phyloP scores from a whole-genome alignment of 2,888 invertebrate species.

The Camptogramma bilineatum region DNA sequence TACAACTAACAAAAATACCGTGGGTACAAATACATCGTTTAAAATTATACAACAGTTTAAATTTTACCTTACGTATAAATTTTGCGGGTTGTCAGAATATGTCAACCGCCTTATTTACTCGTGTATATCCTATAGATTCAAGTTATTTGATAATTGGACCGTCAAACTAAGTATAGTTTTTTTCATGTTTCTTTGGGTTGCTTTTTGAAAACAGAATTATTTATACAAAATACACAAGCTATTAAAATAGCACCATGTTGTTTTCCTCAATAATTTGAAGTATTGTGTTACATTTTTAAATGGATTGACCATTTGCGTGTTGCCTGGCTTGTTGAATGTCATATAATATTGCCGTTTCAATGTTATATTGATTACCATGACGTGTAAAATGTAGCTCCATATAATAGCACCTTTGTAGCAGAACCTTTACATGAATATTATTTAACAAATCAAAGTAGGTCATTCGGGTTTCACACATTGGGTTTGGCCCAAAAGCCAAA shows the following conservation, averaged over 20 bases:
- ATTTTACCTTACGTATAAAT: too few species aligned
- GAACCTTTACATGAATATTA: too few species aligned
- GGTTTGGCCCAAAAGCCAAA: too few species aligned
- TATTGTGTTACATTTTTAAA: constrained; percentile 5
- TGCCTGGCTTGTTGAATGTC: not conserved
- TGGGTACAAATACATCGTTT: not conserved
- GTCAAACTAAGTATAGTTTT: not conserved
- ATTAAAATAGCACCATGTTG: constrained; percentile 2
- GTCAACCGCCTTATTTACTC: too few species aligned
- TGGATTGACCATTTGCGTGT: constrained; percentile 17
- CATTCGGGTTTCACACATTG: too few species aligned
- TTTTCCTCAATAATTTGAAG: not conserved
- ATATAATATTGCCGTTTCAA: not conserved
- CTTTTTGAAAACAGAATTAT: not conserved
- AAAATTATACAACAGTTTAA: constrained; percentile 2
- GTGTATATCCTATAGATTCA: too few species aligned
- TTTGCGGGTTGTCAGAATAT: too few species aligned
- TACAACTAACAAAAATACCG: not conserved
- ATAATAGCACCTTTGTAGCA: too few species aligned
- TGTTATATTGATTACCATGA: not conserved
- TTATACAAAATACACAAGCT: not conserved
- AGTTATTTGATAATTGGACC: not conserved
- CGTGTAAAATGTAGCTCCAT: too few species aligned
- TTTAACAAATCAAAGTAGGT: too few species aligned
- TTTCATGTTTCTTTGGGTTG: not conserved